Conservation (phyloP, 2,888 invertebrate species). For the Lasioglossum morio region DNA sequence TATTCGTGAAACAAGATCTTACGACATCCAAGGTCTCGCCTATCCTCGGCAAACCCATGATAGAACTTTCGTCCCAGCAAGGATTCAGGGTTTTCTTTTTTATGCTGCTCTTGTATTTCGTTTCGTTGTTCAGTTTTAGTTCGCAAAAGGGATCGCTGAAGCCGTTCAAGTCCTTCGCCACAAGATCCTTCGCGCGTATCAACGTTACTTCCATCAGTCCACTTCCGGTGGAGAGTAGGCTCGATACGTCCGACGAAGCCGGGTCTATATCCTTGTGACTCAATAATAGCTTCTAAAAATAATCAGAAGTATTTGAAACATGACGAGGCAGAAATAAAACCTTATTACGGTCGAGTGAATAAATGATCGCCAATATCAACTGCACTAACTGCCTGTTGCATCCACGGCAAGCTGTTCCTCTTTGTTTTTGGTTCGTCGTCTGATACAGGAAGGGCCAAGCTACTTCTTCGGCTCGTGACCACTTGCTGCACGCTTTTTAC, state of each 20-base stretch:
- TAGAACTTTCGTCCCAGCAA: conserved; percentile 86
- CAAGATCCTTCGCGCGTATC: conserved; percentile 85
- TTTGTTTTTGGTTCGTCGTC: conserved; percentile 81
- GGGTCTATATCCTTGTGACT: conserved; percentile 79
- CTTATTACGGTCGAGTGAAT: neutral
- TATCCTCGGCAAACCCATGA: conserved; percentile 84
- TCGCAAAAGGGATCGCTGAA: conserved; percentile 86
- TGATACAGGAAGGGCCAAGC: conserved; percentile 69
- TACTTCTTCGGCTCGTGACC: conserved; percentile 76
- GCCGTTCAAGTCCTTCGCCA: conserved; percentile 86
- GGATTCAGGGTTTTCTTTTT: conserved; percentile 86
- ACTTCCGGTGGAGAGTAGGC: conserved; percentile 82
- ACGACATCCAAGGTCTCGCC: conserved; percentile 85
- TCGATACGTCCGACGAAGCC: conserved; percentile 81
- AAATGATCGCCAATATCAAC: conserved; percentile 15
- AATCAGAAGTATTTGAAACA: conserved; percentile 11
- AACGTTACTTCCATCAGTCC: conserved; percentile 85
- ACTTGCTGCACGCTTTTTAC: conserved; percentile 81
- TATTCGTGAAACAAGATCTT: conserved; percentile 49
- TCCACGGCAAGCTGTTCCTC: conserved; percentile 83
- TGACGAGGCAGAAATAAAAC: neutral
- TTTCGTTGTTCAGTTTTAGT: conserved; percentile 84
- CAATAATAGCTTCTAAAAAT: conserved; percentile 80
- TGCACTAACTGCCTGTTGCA: conserved; percentile 82
- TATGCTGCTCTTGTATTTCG: conserved; percentile 85